A percentile compares a stretch with the other conserved stretches of the same genome.
These are phyloP conservation scores for Typhlichthys subterraneus DNA, from an alignment of 2,797 vertebrate genomes.

Conservation along the genomic window DNA sequence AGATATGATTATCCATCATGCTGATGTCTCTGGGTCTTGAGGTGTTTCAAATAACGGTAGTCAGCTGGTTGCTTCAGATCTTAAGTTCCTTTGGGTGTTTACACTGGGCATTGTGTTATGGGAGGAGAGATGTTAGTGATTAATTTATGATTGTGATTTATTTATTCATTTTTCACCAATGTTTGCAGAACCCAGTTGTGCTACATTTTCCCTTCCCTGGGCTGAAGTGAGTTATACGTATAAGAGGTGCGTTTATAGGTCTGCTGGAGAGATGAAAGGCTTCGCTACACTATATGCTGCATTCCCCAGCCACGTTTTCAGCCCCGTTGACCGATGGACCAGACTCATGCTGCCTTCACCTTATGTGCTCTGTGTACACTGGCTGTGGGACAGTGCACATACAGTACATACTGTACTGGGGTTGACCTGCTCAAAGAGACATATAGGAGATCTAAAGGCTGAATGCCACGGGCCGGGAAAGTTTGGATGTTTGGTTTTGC, in stretches of 20 bases:
- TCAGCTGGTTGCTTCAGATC: background rate
- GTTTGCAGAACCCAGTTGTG: background rate
- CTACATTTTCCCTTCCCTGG: background rate
- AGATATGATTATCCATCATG: conserved; percentile 13
- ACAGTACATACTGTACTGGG: no score
- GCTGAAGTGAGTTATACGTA: background rate
- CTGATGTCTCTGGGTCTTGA: background rate
- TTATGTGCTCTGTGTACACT: background rate
- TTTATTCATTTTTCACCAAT: background rate
- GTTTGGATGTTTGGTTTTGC: no score
- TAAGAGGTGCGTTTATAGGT: background rate
- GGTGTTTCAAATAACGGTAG: no score
- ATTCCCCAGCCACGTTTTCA: conserved; percentile 1
- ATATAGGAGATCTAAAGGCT: no score
- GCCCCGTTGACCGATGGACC: background rate
- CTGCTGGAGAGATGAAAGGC: conserved; percentile 2
- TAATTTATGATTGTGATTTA: background rate
- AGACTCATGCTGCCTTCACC: no score
- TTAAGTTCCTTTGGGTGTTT: background rate
- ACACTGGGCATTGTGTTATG: no score
- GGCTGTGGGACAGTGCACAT: background rate
- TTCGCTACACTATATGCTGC: background rate
- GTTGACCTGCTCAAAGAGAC: no score
- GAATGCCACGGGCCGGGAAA: no score
- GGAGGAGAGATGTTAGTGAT: background rate